Evolutionary conservation across 92 coral and sea anemone genomes (phyloP), one percentile per base, ranked within the genome.

Genomic region (Zoanthus sansibaricus): DNA sequence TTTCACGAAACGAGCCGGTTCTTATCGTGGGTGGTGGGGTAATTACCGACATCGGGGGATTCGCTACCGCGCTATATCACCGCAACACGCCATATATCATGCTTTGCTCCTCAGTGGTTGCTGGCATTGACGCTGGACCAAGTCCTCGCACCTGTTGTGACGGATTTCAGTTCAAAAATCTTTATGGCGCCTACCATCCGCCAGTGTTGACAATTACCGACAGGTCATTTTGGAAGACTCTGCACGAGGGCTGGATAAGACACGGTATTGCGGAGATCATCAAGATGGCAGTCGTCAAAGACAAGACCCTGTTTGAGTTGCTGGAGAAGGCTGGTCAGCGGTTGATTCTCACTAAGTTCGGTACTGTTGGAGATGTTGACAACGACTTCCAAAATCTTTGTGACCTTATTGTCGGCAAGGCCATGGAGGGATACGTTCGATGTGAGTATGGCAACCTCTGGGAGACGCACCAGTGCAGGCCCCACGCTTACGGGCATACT

Each of bases 381-480:
- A 18, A 54, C 6, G 90, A 86, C 17, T 89, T 92, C 79, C 77
- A 82, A 32, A 77, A 72, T 10, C 46, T 92, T 9, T 92, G 94
- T 48, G 93, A 92, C 48, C 91, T 86, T 21, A 86, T 89, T 73
- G 79, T 92, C 44, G 94, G 94, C 9, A 92, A 89, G 87, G 94
- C 94, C 45, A 87, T 92, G 64, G 94, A 92, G 72, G 80, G 88
- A 90, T 92, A 87, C 25, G 93, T 82, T 33, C 76, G 85, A 52
- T 89, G 91, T 5, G 94, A 92, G 49, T 92, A 92, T 61, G 90
- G 94, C 18, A 92, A 92, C 62, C 79, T 90, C 5, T 92, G 92
- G 92, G 94, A 92, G 79, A 86, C 94, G 0, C 94, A 92, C 70
- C 94, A 92, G 76, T 88, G 94, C 88, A 87, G 94, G 31, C 94